A percentile compares a stretch with the other conserved stretches of the same genome.
Evolutionary conservation across 2,113 vertebrate genomes (phyloP).

Genomic region (Brevimyrus niger): DNA sequence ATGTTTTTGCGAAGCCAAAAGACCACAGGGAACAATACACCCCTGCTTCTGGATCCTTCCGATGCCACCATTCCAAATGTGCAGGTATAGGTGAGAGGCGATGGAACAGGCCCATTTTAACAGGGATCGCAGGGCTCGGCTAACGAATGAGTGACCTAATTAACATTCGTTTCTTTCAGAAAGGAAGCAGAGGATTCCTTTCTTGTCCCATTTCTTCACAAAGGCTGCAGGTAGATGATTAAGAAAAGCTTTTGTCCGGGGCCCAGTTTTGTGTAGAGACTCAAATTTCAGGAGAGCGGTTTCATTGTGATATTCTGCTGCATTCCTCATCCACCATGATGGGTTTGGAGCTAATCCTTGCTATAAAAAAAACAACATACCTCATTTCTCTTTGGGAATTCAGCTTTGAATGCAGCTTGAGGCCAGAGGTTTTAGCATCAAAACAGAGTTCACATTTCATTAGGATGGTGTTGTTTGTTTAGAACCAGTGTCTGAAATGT

Average conservation of each 20-base stretch:
- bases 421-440: not conserved
- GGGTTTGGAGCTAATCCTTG: not conserved
- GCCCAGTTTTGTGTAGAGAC: not conserved
- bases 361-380: slow-evolving; percentile 5
- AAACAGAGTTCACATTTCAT: not conserved
- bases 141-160: slow-evolving; percentile 8
- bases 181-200: not conserved
- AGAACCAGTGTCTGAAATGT: not conserved
- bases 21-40: not conserved
- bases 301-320: slow-evolving; percentile 3
- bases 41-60: not conserved
- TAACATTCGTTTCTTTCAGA: not conserved
- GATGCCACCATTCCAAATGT: not conserved
- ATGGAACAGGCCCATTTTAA: not conserved
- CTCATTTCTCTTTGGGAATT: not conserved
- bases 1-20: not conserved
- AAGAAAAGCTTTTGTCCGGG: slow-evolving; percentile 15
- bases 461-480: not conserved
- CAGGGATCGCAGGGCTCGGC: not conserved
- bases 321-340: not conserved
- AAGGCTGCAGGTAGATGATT: slow-evolving; percentile 11
- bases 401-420: not conserved
- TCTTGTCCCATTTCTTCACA: not conserved
- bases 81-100: slow-evolving; percentile 1
- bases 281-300: not conserved